Percentiles rank a stretch among this genome's conserved stretches.
These are phyloP conservation scores for Brachionus manjavacas DNA, from an alignment of 1,140 invertebrate genomes.

Conservation along the genomic window DNA sequence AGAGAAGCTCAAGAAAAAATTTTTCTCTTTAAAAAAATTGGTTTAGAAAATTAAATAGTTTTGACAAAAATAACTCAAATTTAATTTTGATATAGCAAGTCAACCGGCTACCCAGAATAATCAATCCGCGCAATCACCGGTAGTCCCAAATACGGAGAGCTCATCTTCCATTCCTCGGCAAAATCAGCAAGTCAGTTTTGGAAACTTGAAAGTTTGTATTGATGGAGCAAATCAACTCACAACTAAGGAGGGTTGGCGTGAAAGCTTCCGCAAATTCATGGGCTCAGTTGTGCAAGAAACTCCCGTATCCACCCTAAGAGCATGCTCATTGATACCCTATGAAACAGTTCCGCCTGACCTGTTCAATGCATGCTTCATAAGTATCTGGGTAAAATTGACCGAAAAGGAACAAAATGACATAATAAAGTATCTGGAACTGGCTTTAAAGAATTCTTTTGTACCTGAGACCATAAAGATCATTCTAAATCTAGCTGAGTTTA, in stretches of 20 bases:
- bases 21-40: neutral
- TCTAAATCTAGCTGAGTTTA: slow-evolving; percentile 94
- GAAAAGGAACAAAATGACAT: slow-evolving; percentile 76
- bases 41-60: neutral
- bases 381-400: slow-evolving; percentile 92
- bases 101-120: neutral
- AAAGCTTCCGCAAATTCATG: slow-evolving; percentile 31
- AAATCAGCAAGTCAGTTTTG: slow-evolving; percentile 47
- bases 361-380: slow-evolving; percentile 97
- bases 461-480: slow-evolving; percentile 96
- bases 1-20: neutral
- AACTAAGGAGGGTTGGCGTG: slow-evolving; percentile 19
- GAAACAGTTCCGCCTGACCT: slow-evolving; percentile 66
- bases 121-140: neutral
- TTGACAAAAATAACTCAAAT: no score
- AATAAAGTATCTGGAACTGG: slow-evolving; percentile 78
- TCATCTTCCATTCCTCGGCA: neutral
- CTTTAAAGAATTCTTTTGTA: slow-evolving; percentile 75
- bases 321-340: slow-evolving; percentile 17
- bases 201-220: slow-evolving; percentile 62
- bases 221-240: slow-evolving; percentile 32
- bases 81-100: neutral
- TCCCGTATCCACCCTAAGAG: neutral
- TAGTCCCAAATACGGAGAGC: neutral
- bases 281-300: slow-evolving; percentile 31